phyloP scores from a whole-genome alignment of 2,888 invertebrate species.

The Brenthis hecate region DNA sequence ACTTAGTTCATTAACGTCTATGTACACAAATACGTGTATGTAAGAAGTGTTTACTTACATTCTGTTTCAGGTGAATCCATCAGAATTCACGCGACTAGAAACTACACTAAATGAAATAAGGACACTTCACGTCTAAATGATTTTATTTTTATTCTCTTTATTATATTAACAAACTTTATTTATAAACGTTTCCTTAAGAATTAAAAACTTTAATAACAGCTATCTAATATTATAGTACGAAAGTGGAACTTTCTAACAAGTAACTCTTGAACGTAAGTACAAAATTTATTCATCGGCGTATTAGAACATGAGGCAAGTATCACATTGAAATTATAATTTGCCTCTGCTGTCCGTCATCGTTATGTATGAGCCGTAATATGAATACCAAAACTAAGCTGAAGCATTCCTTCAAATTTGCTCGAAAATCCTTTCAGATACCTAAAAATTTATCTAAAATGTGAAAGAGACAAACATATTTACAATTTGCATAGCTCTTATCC shows the following conservation, averaged over 20 bases:
- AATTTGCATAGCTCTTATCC: conserved; percentile 13
- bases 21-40: not conserved
- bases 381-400: conserved; percentile 59
- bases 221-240: conserved; percentile 7
- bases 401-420: conserved; percentile 32
- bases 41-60: conserved; percentile 41
- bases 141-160: conserved; percentile 16
- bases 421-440: conserved; percentile 38
- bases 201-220: conserved; percentile 5
- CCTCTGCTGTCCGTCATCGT: conserved; percentile 53
- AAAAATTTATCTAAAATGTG: conserved; percentile 32
- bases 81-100: conserved; percentile 23
- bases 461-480: conserved; percentile 17
- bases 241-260: conserved; percentile 15
- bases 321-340: conserved; percentile 73
- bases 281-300: conserved; percentile 45
- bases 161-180: not conserved
- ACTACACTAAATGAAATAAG: conserved; percentile 16
- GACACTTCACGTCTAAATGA: conserved; percentile 22
- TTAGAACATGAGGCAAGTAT: conserved; percentile 53
- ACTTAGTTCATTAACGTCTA: not conserved
- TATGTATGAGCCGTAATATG: conserved; percentile 66
- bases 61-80: conserved; percentile 42
- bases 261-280: conserved; percentile 26
- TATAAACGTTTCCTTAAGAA: conserved; percentile 3